phyloP scores from a whole-genome alignment of 2,888 invertebrate species.

The Nowickia ferox region DNA sequence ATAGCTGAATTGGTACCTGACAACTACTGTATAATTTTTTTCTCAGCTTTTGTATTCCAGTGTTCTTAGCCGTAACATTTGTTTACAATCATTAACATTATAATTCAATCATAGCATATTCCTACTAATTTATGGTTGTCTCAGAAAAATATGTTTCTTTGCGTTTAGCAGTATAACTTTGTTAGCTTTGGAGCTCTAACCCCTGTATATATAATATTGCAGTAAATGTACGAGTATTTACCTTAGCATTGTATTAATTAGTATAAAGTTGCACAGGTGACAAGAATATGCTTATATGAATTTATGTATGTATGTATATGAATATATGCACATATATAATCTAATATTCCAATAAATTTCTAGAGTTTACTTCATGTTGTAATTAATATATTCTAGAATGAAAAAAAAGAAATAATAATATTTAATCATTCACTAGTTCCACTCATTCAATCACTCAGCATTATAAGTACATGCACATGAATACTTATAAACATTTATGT shows the following conservation, averaged over 20 bases:
- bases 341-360: slow-evolving; percentile 1
- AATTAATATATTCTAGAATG: slow-evolving; percentile 30
- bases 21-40: no score
- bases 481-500: neutral
- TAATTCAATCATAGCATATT: no score
- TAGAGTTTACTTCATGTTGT: neutral
- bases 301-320: neutral
- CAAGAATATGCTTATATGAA: neutral
- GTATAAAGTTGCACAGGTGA: slow-evolving; percentile 3
- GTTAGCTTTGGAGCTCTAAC: no score
- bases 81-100: no score
- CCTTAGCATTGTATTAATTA: neutral
- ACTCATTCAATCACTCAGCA: slow-evolving; percentile 22
- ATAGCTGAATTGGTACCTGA: no score
- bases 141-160: no score
- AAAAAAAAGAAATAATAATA: neutral
- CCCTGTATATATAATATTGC: no score
- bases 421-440: slow-evolving; percentile 7
- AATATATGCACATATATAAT: neutral
- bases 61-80: no score
- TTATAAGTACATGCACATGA: neutral
- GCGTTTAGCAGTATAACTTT: no score
- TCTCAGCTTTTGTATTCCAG: no score
- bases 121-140: no score
- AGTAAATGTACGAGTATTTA: neutral